A percentile compares a stretch with the other conserved stretches of the same genome.
phyloP scores from a whole-genome alignment of 2,113 vertebrate genomes.

The Zingel zingel region DNA sequence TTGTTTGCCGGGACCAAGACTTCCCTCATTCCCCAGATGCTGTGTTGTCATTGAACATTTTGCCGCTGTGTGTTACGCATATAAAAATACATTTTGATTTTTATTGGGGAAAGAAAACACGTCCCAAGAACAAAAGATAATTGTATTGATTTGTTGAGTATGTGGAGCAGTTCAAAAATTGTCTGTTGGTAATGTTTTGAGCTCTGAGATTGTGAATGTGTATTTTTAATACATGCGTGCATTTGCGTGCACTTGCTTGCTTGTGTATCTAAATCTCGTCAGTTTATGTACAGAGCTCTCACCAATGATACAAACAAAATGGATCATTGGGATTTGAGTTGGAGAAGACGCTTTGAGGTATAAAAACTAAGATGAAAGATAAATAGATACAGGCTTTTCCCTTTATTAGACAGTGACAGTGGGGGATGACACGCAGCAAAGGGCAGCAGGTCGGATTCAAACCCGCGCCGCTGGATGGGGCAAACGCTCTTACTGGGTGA shows the following conservation, averaged over 20 bases:
- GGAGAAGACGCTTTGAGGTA: slow-evolving; percentile 39
- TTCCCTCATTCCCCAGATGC: slow-evolving; percentile 74
- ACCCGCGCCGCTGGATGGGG: no score
- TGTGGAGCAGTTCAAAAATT: slow-evolving; percentile 56
- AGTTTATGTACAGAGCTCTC: slow-evolving; percentile 27
- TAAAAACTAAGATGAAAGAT: slow-evolving; percentile 37
- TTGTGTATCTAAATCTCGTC: slow-evolving; percentile 33
- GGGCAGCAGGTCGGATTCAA: no score
- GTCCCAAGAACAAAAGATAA: slow-evolving; percentile 78
- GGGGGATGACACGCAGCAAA: no score
- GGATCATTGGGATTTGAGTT: slow-evolving; percentile 46
- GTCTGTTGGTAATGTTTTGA: slow-evolving; percentile 62
- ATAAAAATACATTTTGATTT: slow-evolving; percentile 80
- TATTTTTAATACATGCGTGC: slow-evolving; percentile 23
- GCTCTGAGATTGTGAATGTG: slow-evolving; percentile 38
- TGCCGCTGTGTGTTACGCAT: slow-evolving; percentile 62
- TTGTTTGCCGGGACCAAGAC: slow-evolving; percentile 80
- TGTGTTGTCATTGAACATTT: slow-evolving; percentile 81
- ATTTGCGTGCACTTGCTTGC: slow-evolving; percentile 23
- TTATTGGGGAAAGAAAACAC: slow-evolving; percentile 68
- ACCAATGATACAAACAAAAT: slow-evolving; percentile 25
- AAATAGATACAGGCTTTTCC: background rate
- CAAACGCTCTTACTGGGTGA: no score
- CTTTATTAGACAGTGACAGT: no score
- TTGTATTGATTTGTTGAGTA: slow-evolving; percentile 79